Evolutionary conservation across 2,113 vertebrate genomes (phyloP), one percentile per base, ranked within the genome.

Genomic region (Sinocyclocheilus anshuiensis): DNA sequence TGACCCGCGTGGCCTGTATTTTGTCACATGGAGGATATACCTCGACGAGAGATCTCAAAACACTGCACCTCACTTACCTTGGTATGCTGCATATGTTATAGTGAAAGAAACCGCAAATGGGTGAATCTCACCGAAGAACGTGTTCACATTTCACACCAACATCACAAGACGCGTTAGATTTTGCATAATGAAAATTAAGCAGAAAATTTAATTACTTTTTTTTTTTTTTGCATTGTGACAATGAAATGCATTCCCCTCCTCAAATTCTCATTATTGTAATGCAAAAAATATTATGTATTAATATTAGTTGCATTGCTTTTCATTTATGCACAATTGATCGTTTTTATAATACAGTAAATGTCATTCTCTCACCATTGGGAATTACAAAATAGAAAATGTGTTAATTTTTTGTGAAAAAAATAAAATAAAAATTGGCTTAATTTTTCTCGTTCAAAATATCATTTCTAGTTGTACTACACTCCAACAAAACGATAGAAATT

Each of bases 41-140:
- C 92, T 93, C 93, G 91, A 91, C 75, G 90, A 94, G 89, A 93
- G 90, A 94, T 93, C 93, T 96, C 84, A 93, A 92, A 96, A 95
- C 95, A 95, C 93, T 95, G 94, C 96, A 97, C 96, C 97, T 97
- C 97, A 96, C 93, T 96, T 95, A 96, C 96, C 95, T 97, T 95
- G 93, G 95, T 96, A 96, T 98, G 96, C 97, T 97, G 96, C 96
- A 88, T 96, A 95, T 94, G 95, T 96, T 93, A 90, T 55, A 93
- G 95, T 93, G 95, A 95, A 93, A 94, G 88, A 91, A 95, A 95
- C 94, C 95, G 93, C 95, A 95, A 94, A 94, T 91, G 81, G 81
- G 45, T 53, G 81, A 55, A 83, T 53, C 63, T 83, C 45, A 53
- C 10, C 1, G 15, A 83, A 45, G 5, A n/a, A 75, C 72, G 13